Conservation (phyloP, 2,113 vertebrate species). For the Tursiops truncatus region DNA sequence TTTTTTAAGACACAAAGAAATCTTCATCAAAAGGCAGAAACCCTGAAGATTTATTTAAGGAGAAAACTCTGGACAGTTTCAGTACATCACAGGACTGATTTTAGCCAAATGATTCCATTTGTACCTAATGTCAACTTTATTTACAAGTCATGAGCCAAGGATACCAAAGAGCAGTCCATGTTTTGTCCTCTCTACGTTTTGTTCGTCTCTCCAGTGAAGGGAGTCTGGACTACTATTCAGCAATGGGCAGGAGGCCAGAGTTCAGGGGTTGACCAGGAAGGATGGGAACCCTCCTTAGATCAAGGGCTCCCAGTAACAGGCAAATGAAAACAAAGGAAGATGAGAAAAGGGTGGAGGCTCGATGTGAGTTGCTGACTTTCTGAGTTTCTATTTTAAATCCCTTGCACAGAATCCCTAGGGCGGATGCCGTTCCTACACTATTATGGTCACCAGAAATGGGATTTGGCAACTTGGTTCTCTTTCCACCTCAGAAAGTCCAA, state of each 20-base stretch:
- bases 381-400: constrained; percentile 59
- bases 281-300: constrained; percentile 49
- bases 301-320: neutral
- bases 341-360: constrained; percentile 44
- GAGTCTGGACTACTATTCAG: constrained; percentile 36
- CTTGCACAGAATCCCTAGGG: constrained; percentile 39
- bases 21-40: constrained; percentile 3
- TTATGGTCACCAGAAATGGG: neutral
- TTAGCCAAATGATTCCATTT: neutral
- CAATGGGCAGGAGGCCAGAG: constrained; percentile 38
- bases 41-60: neutral
- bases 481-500: neutral
- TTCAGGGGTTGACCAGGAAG: constrained; percentile 55
- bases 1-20: neutral
- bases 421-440: neutral
- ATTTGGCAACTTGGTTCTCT: neutral
- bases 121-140: neutral
- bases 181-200: neutral
- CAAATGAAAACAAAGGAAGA: constrained; percentile 56
- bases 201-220: neutral
- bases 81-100: neutral
- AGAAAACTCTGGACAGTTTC: neutral
- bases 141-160: neutral
- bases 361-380: neutral
- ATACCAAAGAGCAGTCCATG: neutral